Percentiles rank a stretch among this genome's conserved stretches.
These are phyloP conservation scores for Zosterops lateralis DNA, from an alignment of 2,113 vertebrate species.

Conservation along the genomic window DNA sequence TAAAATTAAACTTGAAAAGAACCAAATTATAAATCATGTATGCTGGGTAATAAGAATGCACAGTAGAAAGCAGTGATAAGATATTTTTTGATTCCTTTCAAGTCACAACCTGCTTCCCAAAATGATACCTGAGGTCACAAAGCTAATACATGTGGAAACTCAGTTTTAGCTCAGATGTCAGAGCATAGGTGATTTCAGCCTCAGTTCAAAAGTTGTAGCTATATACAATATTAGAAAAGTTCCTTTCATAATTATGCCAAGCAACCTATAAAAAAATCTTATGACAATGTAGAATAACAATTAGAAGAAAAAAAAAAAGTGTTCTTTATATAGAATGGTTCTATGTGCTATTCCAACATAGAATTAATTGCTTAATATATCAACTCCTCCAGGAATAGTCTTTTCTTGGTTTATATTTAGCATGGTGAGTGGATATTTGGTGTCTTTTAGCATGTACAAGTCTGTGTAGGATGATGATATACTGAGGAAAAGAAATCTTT, in stretches of 20 bases:
- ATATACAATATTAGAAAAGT: neutral
- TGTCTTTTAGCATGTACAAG: neutral
- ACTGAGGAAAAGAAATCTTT: neutral
- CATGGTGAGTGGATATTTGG: neutral
- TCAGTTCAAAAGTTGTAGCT: neutral
- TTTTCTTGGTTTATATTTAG: neutral
- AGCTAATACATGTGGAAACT: neutral
- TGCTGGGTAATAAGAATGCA: neutral
- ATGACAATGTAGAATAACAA: neutral
- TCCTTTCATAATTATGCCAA: neutral
- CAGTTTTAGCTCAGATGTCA: neutral
- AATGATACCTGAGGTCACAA: neutral
- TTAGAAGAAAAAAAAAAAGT: neutral
- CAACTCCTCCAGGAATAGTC: neutral
- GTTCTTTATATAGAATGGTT: neutral
- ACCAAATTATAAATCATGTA: constrained; percentile 3
- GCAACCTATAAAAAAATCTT: neutral
- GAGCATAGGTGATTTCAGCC: neutral
- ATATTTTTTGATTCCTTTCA: neutral
- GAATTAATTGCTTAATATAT: neutral
- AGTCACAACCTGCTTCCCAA: neutral
- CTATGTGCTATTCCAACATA: neutral
- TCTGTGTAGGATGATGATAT: neutral
- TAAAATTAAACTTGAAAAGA: neutral
- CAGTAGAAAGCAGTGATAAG: neutral